A percentile compares a stretch with the other conserved stretches of the same genome.
phyloP scores from a whole-genome alignment of 2,888 invertebrate species.

The Autographa gamma region DNA sequence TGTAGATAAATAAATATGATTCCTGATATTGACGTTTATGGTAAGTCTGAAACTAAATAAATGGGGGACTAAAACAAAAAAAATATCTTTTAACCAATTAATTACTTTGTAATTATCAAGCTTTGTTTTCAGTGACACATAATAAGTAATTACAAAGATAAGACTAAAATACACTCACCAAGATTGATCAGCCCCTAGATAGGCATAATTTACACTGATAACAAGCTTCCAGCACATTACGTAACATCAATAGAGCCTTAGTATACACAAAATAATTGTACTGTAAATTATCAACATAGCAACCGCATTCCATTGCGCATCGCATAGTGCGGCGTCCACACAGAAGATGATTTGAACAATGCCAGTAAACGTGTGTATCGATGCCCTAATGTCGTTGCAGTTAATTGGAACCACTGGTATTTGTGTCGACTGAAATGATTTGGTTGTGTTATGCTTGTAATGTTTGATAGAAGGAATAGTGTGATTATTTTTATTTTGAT shows the following conservation, averaged over 20 bases:
- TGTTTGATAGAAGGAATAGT: not conserved
- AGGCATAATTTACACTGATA: not conserved
- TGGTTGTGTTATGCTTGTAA: conserved; percentile 1
- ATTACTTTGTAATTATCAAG: too few relatives aligned
- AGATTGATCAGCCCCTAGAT: not conserved
- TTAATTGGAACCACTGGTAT: conserved; percentile 34
- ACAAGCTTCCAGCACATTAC: not conserved
- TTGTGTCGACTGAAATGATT: conserved; percentile 3
- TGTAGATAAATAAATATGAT: too few relatives aligned
- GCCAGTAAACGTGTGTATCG: conserved; percentile 28
- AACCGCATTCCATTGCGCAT: conserved; percentile 43
- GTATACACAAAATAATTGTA: conserved; percentile 36
- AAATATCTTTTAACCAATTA: too few relatives aligned
- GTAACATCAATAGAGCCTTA: not conserved
- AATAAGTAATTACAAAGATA: not conserved
- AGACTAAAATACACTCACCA: not conserved
- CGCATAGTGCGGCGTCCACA: conserved; percentile 31
- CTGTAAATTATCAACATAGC: conserved; percentile 46
- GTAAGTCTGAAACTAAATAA: too few relatives aligned
- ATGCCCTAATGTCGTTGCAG: conserved; percentile 25
- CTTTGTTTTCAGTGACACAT: not conserved
- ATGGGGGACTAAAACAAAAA: too few relatives aligned
- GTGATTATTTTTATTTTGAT: too few relatives aligned
- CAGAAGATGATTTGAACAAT: conserved; percentile 39
- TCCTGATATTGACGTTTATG: too few relatives aligned